phyloP scores from a whole-genome alignment of 2,888 invertebrate species.

The Aspidapion aeneum region DNA sequence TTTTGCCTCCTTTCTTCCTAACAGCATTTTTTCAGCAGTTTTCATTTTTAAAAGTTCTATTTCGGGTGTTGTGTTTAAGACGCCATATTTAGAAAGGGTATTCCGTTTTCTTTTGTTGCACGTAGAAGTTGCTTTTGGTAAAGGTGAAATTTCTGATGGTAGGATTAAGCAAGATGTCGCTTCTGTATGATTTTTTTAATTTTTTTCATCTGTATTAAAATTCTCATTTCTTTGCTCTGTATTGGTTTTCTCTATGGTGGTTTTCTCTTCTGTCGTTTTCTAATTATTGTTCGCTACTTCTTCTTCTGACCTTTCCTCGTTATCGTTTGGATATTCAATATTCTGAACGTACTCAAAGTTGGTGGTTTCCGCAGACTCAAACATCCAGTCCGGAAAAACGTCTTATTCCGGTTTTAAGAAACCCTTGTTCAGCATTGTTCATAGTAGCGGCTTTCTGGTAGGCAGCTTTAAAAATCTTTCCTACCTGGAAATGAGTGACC shows the following conservation, averaged over 20 bases:
- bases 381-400: slow-evolving; percentile 31
- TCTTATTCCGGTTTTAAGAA: slow-evolving; percentile 28
- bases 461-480: slow-evolving; percentile 32
- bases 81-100: too few species aligned
- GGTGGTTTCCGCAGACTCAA: slow-evolving; percentile 32
- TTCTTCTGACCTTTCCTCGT: too few species aligned
- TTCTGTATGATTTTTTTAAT: neutral
- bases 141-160: too few species aligned
- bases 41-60: neutral
- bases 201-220: neutral
- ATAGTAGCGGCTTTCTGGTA: slow-evolving; percentile 32
- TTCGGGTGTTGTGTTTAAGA: too few species aligned
- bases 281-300: too few species aligned
- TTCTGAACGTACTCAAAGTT: neutral
- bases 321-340: neutral
- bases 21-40: neutral
- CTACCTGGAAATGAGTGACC: slow-evolving; percentile 32
- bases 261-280: too few species aligned
- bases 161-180: too few species aligned
- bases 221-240: neutral
- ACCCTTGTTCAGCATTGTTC: slow-evolving; percentile 29
- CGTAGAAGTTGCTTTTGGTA: too few species aligned
- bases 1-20: neutral
- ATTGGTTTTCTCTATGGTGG: slow-evolving; percentile 3
- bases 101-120: too few species aligned